These are phyloP conservation scores for Gadus macrocephalus DNA, from an alignment of 2,113 vertebrate species.

Conservation along the genomic window DNA sequence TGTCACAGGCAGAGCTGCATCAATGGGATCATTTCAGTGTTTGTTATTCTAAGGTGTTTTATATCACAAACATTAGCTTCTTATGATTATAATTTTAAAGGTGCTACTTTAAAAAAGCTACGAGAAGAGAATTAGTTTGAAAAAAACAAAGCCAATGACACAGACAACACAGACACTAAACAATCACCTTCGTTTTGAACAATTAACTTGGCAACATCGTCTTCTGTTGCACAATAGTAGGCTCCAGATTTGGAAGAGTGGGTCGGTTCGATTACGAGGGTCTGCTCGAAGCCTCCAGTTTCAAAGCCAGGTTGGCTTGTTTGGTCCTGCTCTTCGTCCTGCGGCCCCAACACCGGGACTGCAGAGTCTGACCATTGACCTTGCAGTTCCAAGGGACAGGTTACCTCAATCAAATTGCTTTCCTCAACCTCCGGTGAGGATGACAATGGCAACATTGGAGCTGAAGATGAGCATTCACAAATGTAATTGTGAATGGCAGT, in stretches of 20 bases:
- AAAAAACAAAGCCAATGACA: constrained; percentile 26
- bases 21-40: constrained; percentile 53
- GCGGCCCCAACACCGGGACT: constrained; percentile 75
- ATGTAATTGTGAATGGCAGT: constrained; percentile 53
- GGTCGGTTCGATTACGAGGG: constrained; percentile 77
- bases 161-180: constrained; percentile 36
- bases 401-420: constrained; percentile 55
- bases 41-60: constrained; percentile 24
- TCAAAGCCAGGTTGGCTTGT: constrained; percentile 69
- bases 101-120: constrained; percentile 36
- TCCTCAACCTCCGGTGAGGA: constrained; percentile 55
- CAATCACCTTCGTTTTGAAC: constrained; percentile 82
- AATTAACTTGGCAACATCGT: constrained; percentile 83
- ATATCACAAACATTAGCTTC: constrained; percentile 27
- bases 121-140: constrained; percentile 47
- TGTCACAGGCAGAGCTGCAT: constrained; percentile 61
- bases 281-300: constrained; percentile 65
- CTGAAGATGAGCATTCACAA: constrained; percentile 68
- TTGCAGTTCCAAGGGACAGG: constrained; percentile 41
- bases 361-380: constrained; percentile 71
- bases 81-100: constrained; percentile 25
- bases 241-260: constrained; percentile 76
- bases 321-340: constrained; percentile 74
- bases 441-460: constrained; percentile 57
- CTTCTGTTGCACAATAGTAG: constrained; percentile 85